Evolutionary conservation across 2,113 vertebrate species (phyloP).

Genomic region (Heliornis fulica): DNA sequence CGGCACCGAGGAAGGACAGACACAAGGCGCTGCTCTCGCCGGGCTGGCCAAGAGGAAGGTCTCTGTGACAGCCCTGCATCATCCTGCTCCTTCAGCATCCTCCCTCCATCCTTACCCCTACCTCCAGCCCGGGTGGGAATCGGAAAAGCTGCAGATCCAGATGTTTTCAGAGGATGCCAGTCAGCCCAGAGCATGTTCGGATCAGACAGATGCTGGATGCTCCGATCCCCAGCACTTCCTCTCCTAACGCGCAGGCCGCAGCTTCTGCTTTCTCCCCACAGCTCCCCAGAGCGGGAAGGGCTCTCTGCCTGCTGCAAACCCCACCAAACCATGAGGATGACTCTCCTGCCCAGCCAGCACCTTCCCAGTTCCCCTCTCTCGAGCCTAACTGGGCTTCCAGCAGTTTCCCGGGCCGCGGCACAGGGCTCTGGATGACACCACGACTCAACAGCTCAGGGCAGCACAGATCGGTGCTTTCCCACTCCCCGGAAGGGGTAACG

Average conservation of each 20-base stretch:
- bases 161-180: not conserved
- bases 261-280: not conserved
- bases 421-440: not conserved
- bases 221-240: rapidly evolving
- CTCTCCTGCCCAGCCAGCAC: not conserved
- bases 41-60: not conserved
- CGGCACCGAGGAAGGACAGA: rapidly evolving
- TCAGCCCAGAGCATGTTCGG: not conserved
- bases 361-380: not conserved
- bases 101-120: not conserved
- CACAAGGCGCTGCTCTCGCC: rapidly evolving
- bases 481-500: rapidly evolving
- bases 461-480: rapidly evolving
- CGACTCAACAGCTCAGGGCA: rapidly evolving
- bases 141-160: not conserved
- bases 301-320: not conserved
- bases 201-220: rapidly evolving
- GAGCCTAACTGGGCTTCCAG: not conserved
- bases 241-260: too few relatives aligned
- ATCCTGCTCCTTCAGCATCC: not conserved
- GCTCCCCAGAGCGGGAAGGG: not conserved
- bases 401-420: not conserved
- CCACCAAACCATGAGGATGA: not conserved
- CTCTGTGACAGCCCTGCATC: not conserved
- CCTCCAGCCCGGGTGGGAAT: rapidly evolving